phyloP scores from a whole-genome alignment of 2,888 invertebrate species.

The Xestia rhomboidea region DNA sequence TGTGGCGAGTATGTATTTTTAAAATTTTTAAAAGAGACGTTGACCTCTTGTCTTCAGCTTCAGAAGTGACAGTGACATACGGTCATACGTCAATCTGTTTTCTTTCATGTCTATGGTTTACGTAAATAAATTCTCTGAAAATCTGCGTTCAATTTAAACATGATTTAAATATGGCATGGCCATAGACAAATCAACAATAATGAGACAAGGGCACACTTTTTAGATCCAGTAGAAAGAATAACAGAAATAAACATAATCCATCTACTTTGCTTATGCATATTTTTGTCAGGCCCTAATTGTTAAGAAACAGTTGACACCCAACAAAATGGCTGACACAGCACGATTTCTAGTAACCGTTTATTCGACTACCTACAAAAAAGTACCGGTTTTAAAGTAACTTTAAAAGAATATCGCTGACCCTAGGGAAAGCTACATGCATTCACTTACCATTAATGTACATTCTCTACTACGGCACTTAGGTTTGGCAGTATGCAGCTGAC shows the following conservation, averaged over 20 bases:
- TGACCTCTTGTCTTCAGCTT: slow-evolving; percentile 11
- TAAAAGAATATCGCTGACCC: neutral
- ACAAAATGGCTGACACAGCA: neutral
- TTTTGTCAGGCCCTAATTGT: neutral
- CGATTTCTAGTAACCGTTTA: neutral
- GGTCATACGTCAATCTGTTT: neutral
- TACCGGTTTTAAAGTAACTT: neutral
- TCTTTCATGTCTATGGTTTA: neutral
- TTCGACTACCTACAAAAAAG: too few species aligned
- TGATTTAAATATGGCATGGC: neutral
- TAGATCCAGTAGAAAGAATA: neutral
- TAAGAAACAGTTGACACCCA: neutral
- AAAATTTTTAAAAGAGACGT: slow-evolving; percentile 15
- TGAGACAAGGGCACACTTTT: neutral
- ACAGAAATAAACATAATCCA: neutral
- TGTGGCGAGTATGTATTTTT: slow-evolving; percentile 33
- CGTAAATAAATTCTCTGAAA: neutral
- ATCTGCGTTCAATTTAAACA: neutral
- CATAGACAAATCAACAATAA: neutral
- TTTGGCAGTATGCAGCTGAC: too few species aligned
- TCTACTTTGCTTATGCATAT: neutral
- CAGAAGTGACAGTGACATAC: neutral
- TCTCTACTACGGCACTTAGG: too few species aligned
- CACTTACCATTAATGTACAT: too few species aligned
- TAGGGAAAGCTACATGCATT: too few species aligned